Evolutionary conservation across 2,888 invertebrate species (phyloP).

Genomic region (Polydrusus cervinus): DNA sequence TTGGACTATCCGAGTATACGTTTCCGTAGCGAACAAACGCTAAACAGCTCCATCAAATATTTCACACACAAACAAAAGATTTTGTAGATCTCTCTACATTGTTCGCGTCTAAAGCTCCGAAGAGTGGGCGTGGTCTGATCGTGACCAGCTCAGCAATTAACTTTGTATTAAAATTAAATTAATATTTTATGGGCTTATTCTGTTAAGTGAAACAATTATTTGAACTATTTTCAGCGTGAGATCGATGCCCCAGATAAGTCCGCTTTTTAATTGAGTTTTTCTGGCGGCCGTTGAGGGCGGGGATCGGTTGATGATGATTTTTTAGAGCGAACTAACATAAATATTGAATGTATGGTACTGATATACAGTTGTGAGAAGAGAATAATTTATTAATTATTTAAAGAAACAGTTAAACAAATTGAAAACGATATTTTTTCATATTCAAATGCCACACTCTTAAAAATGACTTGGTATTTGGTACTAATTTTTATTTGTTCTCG

Average conservation of each 20-base stretch:
- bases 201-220: slow-evolving; percentile 60
- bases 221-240: slow-evolving; percentile 59
- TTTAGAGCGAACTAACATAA: neutral
- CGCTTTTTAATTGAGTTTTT: slow-evolving; percentile 51
- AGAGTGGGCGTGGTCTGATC: slow-evolving; percentile 40
- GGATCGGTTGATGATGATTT: slow-evolving; percentile 19
- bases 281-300: slow-evolving; percentile 32
- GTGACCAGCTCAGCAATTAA: slow-evolving; percentile 53
- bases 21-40: too few relatives aligned
- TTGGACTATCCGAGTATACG: too few relatives aligned
- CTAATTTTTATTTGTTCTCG: too few relatives aligned
- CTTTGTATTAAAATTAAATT: slow-evolving; percentile 63
- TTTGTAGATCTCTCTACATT: slow-evolving; percentile 24
- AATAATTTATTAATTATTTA: too few relatives aligned
- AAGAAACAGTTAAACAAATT: too few relatives aligned
- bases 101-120: slow-evolving; percentile 24
- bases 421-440: too few relatives aligned
- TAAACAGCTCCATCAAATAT: slow-evolving; percentile 12
- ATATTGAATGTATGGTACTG: neutral
- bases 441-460: too few relatives aligned
- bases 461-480: too few relatives aligned
- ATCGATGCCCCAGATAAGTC: slow-evolving; percentile 59
- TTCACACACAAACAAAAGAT: slow-evolving; percentile 37
- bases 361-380: too few relatives aligned
- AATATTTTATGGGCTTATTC: slow-evolving; percentile 61